These are phyloP conservation scores for Drosophila pachea DNA, from an alignment of 1,140 invertebrate species.

Conservation along the genomic window DNA sequence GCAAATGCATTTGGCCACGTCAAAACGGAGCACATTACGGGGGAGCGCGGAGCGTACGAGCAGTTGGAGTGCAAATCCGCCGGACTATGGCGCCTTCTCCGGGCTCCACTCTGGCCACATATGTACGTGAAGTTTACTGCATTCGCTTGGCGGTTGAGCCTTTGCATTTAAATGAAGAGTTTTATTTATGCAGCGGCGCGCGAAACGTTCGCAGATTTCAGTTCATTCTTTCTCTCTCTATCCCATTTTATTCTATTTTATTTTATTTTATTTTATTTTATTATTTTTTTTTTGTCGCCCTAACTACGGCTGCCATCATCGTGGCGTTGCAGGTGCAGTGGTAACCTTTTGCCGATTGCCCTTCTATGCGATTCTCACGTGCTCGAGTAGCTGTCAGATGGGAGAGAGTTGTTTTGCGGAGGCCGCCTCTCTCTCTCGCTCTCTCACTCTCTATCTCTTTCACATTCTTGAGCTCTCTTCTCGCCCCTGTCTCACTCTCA, in stretches of 20 bases:
- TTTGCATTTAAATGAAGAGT: constrained; percentile 60
- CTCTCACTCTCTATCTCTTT: neutral
- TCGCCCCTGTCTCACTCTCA: neutral
- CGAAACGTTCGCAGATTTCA: constrained; percentile 1
- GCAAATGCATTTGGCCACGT: constrained; percentile 65
- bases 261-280: neutral
- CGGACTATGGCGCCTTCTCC: neutral
- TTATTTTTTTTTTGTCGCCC: neutral
- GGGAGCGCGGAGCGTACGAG: neutral
- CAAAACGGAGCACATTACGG: constrained; percentile 29
- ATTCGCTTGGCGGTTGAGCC: constrained; percentile 47
- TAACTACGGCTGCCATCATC: no score
- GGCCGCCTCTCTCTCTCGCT: neutral
- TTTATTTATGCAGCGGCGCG: constrained; percentile 53
- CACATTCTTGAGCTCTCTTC: neutral
- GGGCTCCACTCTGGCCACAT: constrained; percentile 13
- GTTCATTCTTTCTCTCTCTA: neutral
- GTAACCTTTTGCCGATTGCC: neutral
- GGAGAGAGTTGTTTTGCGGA: neutral
- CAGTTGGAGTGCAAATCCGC: constrained; percentile 4
- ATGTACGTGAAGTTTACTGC: constrained; percentile 49
- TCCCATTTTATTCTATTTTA: neutral
- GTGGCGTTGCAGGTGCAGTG: no score
- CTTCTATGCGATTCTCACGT: neutral
- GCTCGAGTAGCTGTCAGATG: neutral